Evolutionary conservation across 1,140 invertebrate species (phyloP).

Genomic region (Melipona quadrifasciata): DNA sequence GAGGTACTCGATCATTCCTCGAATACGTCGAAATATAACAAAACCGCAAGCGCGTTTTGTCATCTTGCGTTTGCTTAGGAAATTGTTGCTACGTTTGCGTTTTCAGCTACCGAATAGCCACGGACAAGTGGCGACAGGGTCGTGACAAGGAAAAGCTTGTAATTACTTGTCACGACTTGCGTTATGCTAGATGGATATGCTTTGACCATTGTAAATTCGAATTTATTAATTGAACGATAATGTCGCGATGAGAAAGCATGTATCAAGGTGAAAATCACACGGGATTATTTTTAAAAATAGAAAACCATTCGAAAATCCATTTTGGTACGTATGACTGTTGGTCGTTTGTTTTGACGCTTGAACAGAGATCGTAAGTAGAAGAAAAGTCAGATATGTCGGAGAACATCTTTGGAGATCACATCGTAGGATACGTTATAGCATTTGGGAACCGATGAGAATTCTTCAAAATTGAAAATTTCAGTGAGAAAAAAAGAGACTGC

Average conservation of each 20-base stretch:
- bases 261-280: not conserved
- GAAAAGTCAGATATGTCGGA: not conserved
- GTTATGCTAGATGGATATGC: not conserved
- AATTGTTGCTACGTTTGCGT: not conserved
- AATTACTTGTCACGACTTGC: not conserved
- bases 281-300: not conserved
- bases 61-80: not conserved
- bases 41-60: constrained; percentile 85
- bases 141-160: not conserved
- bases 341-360: accelerated
- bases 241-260: not conserved
- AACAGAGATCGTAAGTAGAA: not conserved
- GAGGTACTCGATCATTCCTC: constrained; percentile 85
- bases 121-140: not conserved
- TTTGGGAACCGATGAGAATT: not conserved
- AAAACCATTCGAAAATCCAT: not conserved
- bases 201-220: not conserved
- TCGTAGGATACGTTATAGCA: no score
- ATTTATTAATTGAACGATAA: not conserved
- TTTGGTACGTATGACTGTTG: not conserved
- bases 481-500: not conserved
- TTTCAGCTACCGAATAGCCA: not conserved
- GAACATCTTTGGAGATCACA: not conserved
- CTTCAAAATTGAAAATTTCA: not conserved
- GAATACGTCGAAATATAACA: constrained; percentile 85